Evolutionary conservation across 2,113 vertebrate species (phyloP).

Genomic region (Petroica traversi): DNA sequence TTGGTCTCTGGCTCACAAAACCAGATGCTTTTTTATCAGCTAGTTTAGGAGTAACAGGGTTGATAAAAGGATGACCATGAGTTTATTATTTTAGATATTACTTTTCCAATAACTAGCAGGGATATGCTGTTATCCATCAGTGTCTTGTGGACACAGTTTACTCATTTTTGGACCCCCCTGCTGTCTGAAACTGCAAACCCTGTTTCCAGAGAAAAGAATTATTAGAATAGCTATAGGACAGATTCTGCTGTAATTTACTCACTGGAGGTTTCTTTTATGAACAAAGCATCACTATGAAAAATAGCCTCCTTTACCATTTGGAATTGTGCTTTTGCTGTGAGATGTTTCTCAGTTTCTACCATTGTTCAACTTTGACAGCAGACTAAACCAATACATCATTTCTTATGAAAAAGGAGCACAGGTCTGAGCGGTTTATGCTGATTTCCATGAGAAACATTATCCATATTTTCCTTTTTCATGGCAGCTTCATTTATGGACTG

Average conservation of each 20-base stretch:
- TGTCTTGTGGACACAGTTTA: neutral
- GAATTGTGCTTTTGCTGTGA: neutral
- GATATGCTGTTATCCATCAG: neutral
- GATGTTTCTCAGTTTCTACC: neutral
- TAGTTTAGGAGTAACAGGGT: neutral
- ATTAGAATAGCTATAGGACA: neutral
- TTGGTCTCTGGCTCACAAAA: neutral
- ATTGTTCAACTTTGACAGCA: neutral
- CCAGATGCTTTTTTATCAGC: neutral
- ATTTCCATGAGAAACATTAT: neutral
- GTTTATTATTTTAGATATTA: neutral
- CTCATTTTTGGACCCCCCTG: neutral
- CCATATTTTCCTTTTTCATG: neutral
- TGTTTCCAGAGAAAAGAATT: neutral
- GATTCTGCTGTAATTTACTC: neutral
- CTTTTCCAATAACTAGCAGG: neutral
- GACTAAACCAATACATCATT: neutral
- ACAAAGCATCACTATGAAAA: neutral
- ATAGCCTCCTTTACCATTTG: neutral
- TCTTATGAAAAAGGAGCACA: neutral
- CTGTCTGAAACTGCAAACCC: neutral
- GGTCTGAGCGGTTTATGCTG: neutral
- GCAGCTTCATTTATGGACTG: neutral
- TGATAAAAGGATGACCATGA: neutral
- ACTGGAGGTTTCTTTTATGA: neutral